Evolutionary conservation across 2,888 invertebrate genomes (phyloP).

Genomic region (Clostera curtula): DNA sequence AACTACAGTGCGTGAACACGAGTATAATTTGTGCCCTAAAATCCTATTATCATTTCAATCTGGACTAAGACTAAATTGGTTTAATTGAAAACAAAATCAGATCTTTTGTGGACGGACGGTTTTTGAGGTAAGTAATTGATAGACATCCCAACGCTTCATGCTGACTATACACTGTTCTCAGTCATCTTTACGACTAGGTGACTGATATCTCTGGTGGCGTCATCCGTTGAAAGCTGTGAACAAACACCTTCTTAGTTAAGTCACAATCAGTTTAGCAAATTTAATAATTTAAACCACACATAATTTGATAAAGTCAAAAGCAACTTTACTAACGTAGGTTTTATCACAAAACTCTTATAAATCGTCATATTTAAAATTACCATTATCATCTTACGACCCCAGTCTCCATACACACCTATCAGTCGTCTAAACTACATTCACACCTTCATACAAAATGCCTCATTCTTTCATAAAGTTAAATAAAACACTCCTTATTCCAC

Average conservation of each 20-base stretch:
- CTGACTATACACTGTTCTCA: constrained; percentile 33
- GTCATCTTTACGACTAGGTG: constrained; percentile 25
- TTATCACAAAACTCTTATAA: too few species aligned
- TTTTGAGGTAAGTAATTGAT: constrained; percentile 35
- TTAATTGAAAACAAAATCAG: constrained; percentile 16
- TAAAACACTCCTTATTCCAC: too few species aligned
- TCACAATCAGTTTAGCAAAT: too few species aligned
- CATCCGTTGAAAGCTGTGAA: constrained; percentile 50
- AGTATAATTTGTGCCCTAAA: constrained; percentile 36
- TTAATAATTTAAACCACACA: too few species aligned
- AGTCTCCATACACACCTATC: too few species aligned
- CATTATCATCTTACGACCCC: too few species aligned
- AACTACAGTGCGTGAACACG: constrained; percentile 20
- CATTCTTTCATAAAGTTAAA: too few species aligned
- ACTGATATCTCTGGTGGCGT: constrained; percentile 18
- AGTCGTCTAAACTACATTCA: too few species aligned
- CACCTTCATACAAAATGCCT: too few species aligned
- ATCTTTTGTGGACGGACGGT: constrained; percentile 34
- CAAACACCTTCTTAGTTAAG: constrained; percentile 8
- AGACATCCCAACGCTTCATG: constrained; percentile 19
- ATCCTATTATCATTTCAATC: constrained; percentile 72
- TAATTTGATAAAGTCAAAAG: too few species aligned
- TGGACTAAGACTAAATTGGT: constrained; percentile 15
- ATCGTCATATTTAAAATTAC: too few species aligned
- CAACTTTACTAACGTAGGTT: too few species aligned